A percentile compares a stretch with the other conserved stretches of the same genome.
Evolutionary conservation across 2,113 vertebrate genomes (phyloP).

Genomic region (Heterotilapia buettikoferi): DNA sequence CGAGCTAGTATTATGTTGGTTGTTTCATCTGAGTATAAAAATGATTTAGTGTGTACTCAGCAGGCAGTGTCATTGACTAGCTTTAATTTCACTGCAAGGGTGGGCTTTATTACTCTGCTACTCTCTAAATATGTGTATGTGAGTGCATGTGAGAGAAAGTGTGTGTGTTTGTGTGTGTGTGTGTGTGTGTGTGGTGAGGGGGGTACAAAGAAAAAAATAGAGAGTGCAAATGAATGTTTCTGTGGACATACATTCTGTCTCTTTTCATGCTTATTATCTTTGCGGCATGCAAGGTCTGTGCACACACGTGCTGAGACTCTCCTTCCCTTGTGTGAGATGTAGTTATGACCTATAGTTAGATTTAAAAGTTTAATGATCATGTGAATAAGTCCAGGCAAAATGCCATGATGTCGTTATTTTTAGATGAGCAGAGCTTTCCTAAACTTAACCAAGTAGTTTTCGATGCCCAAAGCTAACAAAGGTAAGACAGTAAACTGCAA

Average conservation of each 20-base stretch:
- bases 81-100: slow-evolving; percentile 69
- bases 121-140: background rate
- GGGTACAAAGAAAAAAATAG: background rate
- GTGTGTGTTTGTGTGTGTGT: background rate
- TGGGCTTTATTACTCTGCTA: slow-evolving; percentile 63
- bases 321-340: background rate
- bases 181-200: background rate
- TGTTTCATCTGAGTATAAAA: slow-evolving; percentile 74
- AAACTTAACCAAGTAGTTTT: background rate
- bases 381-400: background rate
- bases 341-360: background rate
- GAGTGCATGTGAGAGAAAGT: background rate
- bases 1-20: slow-evolving; percentile 61
- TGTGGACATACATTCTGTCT: background rate
- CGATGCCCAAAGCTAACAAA: background rate
- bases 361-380: background rate
- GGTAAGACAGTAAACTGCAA: background rate
- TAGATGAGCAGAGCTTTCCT: background rate
- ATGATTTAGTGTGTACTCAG: slow-evolving; percentile 75
- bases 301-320: background rate
- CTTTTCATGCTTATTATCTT: background rate
- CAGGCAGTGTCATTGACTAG: slow-evolving; percentile 68
- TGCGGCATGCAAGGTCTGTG: background rate
- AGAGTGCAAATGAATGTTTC: slow-evolving; percentile 4
- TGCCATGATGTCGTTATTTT: background rate